Base-by-base conservation (phyloP, 2,113 vertebrate species). In the Poicephalus gulielmi region DNA sequence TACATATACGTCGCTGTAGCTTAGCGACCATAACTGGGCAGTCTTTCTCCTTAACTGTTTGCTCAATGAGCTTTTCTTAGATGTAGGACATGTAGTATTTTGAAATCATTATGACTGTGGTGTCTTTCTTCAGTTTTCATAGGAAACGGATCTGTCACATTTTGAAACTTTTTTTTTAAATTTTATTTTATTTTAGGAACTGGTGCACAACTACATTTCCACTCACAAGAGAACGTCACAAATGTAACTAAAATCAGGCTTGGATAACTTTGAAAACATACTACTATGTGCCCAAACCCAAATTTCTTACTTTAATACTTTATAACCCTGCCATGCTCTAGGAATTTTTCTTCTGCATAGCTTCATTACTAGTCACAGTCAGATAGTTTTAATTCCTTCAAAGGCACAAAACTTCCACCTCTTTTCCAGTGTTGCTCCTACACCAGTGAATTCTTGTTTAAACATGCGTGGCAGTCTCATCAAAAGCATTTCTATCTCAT, bases 331-430 rank as follows among this genome's bases (percentile, higher is more conserved):
- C 96, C 44, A 96, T 95, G 62, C 75, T 86, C 92, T 92, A 92
- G 75, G 63, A 93, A 46, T 33, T 94, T 59, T 94, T 97, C 55
- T 67, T 75, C 76, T 93, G 87, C 94, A 78, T 89, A 96, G 89
- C 91, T 94, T 91, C 39, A 49, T 69, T 57, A 66, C 79, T 82
- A 77, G 75, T 97, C 92, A 92, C 77, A 64, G 98, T 99, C 98
- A 99, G 93, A 98, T 80, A 9, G 98, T 98, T 83, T 99, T 98
- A 78, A 99, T 98, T 96, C 98, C 99, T 97, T 99, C 98, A 55
- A 99, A 99, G 89, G 99, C 99, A 94, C 99, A 99, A 97, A 99
- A 98, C 97, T 99, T 99, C 99, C 99, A 99, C 28, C 99, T 98
- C 94, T 99, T 99, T 92, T 99, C 99, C 98, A 99, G 97, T 2